These are phyloP conservation scores for Tuta absoluta DNA, from an alignment of 2,888 invertebrate genomes.

Conservation along the genomic window DNA sequence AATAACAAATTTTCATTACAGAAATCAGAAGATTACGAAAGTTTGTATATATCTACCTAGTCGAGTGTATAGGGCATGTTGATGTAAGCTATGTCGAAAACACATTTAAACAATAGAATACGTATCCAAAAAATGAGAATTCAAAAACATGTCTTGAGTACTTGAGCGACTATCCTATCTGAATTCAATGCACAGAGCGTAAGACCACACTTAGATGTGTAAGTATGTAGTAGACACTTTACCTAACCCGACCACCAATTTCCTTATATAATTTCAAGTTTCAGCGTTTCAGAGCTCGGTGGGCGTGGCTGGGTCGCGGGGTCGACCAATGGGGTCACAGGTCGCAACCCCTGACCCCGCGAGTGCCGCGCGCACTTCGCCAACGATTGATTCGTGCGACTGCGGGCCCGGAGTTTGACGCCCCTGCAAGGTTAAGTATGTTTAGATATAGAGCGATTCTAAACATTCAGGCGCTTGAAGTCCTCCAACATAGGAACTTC, in stretches of 20 bases:
- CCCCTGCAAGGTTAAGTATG: conserved; percentile 43
- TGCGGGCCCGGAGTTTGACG: conserved; percentile 48
- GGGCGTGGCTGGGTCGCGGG: conserved; percentile 55
- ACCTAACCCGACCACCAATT: not conserved
- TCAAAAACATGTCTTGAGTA: no score
- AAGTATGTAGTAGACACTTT: conserved; percentile 31
- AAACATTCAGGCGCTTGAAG: no score
- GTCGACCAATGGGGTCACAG: conserved; percentile 79
- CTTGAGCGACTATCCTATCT: no score
- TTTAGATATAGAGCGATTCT: not conserved
- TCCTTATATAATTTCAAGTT: not conserved
- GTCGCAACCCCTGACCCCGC: conserved; percentile 68
- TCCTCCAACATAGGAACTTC: no score
- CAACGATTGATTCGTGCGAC: conserved; percentile 54
- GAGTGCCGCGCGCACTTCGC: conserved; percentile 50
- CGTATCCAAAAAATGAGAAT: no score
- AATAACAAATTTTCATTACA: no score
- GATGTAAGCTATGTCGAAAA: no score
- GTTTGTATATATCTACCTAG: no score
- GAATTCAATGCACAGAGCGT: no score
- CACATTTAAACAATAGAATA: no score
- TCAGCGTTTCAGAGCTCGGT: conserved; percentile 46
- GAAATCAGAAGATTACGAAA: no score
- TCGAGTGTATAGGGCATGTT: no score
- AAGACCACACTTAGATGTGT: not conserved